A percentile compares a stretch with the other conserved stretches of the same genome.
These are phyloP conservation scores for Camponotus vicinus DNA, from an alignment of 1,140 invertebrate genomes.

Conservation along the genomic window DNA sequence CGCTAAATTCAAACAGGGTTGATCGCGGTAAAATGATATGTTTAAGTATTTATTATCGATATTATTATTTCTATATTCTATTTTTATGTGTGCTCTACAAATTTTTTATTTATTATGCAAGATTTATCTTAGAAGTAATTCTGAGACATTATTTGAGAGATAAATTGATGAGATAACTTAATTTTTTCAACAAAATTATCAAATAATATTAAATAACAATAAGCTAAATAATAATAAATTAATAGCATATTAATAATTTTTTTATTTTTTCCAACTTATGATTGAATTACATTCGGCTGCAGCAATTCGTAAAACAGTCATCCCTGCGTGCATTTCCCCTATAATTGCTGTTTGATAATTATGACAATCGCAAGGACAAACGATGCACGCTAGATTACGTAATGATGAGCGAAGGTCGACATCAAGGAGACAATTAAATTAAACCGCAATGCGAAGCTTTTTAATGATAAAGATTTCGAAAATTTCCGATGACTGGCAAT, in stretches of 20 bases:
- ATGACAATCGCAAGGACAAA: conserved; percentile 1
- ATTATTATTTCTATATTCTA: background rate
- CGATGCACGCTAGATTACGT: conserved; percentile 33
- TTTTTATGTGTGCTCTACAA: background rate
- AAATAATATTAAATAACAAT: conserved; percentile 5
- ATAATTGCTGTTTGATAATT: conserved; percentile 48
- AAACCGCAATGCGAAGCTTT: conserved; percentile 35
- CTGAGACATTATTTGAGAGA: background rate
- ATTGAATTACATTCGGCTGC: background rate
- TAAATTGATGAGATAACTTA: background rate
- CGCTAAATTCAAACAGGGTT: conserved; percentile 39
- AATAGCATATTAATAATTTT: background rate
- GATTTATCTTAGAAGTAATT: background rate
- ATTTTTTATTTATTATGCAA: background rate
- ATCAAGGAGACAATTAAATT: conserved; percentile 23
- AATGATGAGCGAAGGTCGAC: conserved; percentile 24
- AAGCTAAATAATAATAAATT: background rate
- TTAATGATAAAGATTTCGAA: conserved; percentile 12
- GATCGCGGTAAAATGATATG: background rate
- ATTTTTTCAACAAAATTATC: background rate
- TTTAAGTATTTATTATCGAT: background rate
- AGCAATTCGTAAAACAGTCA: conserved; percentile 18
- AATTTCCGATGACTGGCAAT: background rate
- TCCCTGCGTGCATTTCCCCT: conserved; percentile 4
- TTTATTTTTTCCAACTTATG: background rate